A percentile compares a stretch with the other conserved stretches of the same genome.
Evolutionary conservation across 2,797 vertebrate species (phyloP).

Genomic region (Eulemur rubriventer): DNA sequence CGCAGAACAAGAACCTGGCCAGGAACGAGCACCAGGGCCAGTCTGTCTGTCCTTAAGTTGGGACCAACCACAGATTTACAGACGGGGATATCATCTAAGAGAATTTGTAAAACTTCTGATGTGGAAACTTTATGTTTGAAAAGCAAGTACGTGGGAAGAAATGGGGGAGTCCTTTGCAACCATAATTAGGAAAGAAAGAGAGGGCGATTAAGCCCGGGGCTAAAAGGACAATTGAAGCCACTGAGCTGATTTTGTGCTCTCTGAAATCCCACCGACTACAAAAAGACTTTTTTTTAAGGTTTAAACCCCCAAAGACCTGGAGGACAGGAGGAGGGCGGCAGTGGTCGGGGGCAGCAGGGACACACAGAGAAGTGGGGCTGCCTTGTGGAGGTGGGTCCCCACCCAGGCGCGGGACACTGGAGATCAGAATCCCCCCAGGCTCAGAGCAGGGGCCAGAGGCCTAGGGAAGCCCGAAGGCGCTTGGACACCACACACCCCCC

Average conservation of each 20-base stretch:
- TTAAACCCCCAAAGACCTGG: not conserved
- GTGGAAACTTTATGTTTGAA: not conserved
- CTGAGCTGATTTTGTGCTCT: not conserved
- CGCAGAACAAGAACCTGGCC: not conserved
- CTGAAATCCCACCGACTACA: not conserved
- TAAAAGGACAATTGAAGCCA: not conserved
- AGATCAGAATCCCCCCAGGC: not conserved
- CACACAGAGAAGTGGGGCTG: accelerated
- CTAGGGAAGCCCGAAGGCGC: accelerated
- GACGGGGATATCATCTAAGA: not conserved
- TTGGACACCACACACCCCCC: too few relatives aligned
- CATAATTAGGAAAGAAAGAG: not conserved
- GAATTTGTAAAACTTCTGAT: not conserved
- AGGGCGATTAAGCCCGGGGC: not conserved
- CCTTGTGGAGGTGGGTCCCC: accelerated
- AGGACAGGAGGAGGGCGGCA: not conserved
- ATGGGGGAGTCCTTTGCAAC: not conserved
- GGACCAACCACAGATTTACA: not conserved
- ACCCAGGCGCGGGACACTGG: not conserved
- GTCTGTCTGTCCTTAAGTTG: accelerated
- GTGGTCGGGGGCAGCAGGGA: too few relatives aligned
- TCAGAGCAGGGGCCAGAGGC: not conserved
- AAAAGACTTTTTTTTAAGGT: not conserved
- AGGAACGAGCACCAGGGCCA: not conserved
- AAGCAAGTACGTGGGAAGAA: not conserved